A percentile compares a stretch with the other conserved stretches of the same genome.
phyloP scores from a whole-genome alignment of 64 coral and sea anemone species.

The Pachyseris speciosa region DNA sequence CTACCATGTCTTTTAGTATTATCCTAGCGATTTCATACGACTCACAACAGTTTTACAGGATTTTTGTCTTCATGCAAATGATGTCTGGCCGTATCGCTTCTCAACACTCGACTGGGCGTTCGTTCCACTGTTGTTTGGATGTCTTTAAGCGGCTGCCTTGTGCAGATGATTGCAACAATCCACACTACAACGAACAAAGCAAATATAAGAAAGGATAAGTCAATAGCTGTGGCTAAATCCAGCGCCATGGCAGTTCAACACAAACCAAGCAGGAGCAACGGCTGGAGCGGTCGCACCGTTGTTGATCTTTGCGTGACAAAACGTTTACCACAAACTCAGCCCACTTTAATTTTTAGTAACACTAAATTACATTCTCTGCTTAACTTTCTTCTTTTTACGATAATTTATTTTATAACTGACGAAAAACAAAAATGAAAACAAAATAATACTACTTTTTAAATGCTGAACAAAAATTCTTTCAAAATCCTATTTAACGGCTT shows the following conservation, averaged over 20 bases:
- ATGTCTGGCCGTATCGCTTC: background rate
- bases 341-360: no score
- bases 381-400: no score
- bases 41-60: conserved; percentile 28
- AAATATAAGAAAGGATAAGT: conserved; percentile 9
- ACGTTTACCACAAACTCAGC: no score
- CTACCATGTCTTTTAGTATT: background rate
- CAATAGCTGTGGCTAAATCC: conserved; percentile 33
- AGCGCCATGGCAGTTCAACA: background rate
- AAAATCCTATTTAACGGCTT: no score
- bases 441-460: no score
- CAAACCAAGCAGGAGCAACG: no score
- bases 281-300: background rate
- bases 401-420: no score
- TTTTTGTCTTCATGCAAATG: background rate
- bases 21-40: no score
- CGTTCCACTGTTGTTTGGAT: conserved; percentile 37
- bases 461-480: no score
- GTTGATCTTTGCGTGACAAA: background rate
- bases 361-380: no score
- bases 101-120: background rate
- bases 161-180: conserved; percentile 6
- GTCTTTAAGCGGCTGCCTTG: conserved; percentile 36
- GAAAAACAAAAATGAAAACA: no score
- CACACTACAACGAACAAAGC: background rate